phyloP scores from a whole-genome alignment of 2,888 invertebrate genomes.

The Troides helena region DNA sequence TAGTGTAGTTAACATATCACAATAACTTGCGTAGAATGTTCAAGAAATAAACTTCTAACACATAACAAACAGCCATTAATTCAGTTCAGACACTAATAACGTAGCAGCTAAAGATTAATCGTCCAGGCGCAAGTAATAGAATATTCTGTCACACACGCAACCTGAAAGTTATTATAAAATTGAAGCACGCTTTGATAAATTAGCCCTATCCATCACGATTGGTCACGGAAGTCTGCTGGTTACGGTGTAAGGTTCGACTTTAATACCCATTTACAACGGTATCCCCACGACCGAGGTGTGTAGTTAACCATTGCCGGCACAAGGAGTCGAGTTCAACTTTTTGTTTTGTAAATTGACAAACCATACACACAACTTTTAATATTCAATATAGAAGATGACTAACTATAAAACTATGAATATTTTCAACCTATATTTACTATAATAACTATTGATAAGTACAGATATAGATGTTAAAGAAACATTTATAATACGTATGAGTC shows the following conservation, averaged over 20 bases:
- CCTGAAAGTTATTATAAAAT: slow-evolving; percentile 73
- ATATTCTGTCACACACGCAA: slow-evolving; percentile 77
- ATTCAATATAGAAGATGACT: no score
- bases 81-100: slow-evolving; percentile 71
- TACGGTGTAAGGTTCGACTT: slow-evolving; percentile 31
- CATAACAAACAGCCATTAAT: slow-evolving; percentile 74
- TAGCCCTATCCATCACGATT: slow-evolving; percentile 76
- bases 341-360: slow-evolving; percentile 9
- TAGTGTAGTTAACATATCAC: not conserved
- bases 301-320: slow-evolving; percentile 21
- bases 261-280: slow-evolving; percentile 29
- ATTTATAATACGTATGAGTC: no score
- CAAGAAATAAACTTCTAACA: slow-evolving; percentile 46
- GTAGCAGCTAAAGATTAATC: slow-evolving; percentile 67
- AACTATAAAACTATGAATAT: no score
- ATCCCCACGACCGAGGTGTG: slow-evolving; percentile 23
- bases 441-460: no score
- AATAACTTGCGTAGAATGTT: slow-evolving; percentile 1
- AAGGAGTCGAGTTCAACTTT: slow-evolving; percentile 19
- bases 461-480: no score
- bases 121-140: slow-evolving; percentile 67
- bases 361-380: not conserved
- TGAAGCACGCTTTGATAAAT: slow-evolving; percentile 75
- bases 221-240: slow-evolving; percentile 63
- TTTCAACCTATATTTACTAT: not conserved